These are phyloP conservation scores for Festucalex cinctus DNA, from an alignment of 2,113 vertebrate species.

Conservation along the genomic window DNA sequence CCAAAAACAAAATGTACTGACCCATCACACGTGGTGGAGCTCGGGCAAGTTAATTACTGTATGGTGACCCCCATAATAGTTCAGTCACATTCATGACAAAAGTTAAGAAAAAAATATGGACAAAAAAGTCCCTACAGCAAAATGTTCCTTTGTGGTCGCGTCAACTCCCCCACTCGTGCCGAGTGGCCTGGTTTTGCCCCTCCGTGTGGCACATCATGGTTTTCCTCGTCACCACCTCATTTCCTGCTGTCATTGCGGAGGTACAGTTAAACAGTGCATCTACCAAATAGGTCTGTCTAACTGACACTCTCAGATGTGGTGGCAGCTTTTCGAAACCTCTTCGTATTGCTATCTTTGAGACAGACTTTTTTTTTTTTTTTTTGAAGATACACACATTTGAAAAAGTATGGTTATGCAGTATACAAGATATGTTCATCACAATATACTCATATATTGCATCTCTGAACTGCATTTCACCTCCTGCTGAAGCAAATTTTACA, in stretches of 20 bases:
- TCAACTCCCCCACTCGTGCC: conserved; percentile 42
- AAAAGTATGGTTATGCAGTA: background rate
- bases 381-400: background rate
- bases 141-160: conserved; percentile 65
- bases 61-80: background rate
- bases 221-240: conserved; percentile 71
- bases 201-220: conserved; percentile 75
- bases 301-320: conserved; percentile 54
- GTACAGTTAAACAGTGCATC: conserved; percentile 40
- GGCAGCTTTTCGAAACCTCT: conserved; percentile 33
- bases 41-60: background rate
- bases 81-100: conserved; percentile 21
- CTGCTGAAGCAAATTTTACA: conserved; percentile 48
- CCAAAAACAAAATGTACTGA: background rate
- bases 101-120: conserved; percentile 16
- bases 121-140: conserved; percentile 75
- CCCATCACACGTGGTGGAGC: background rate
- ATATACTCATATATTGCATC: background rate
- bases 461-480: conserved; percentile 10
- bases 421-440: background rate
- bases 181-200: conserved; percentile 78
- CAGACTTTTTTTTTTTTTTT: no score
- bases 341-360: background rate
- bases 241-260: conserved; percentile 60
- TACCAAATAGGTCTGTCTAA: conserved; percentile 42